Evolutionary conservation across 2,888 invertebrate species (phyloP), one percentile per base, ranked within the genome.

Genomic region (Cremastinae sp.): DNA sequence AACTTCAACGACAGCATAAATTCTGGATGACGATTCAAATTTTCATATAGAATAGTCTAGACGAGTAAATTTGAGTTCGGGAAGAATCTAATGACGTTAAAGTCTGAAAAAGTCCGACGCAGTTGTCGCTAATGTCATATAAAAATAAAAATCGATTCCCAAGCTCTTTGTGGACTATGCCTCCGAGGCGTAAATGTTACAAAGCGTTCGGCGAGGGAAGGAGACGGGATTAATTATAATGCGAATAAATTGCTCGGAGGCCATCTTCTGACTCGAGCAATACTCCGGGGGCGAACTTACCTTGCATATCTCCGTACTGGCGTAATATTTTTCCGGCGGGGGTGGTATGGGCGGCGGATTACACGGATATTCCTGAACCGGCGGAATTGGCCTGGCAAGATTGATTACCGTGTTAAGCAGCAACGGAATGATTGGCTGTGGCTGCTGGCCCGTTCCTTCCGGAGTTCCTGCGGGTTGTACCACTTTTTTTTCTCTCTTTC

Each of bases 241-340:
- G 45, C 47, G 74, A 77, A 77, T 77, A 77, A 77, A 77, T 77
- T 77, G 70, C 65, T 45, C 18, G 56, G 16, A 51, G 41, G 68
- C 41, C 54, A 22, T 61, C 43, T 22, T 34, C 61, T 53, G 47
- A 59, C 69, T 22, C 47, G 43, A 12, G 69, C 74, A 65, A 74
- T 77, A 70, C 74, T 77, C 69, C 16, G 64, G 56, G 2, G 7
- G 61, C 59, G 74, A 74, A 83, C 88, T 87, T 81, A 89, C 89
- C 89, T 88, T 88, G 78, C 87, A 86, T 83, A 94, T 93, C 90
- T 94, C 93, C 78, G 94, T 93, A 82, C 94, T 93, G 80, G 94
- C 94, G 90, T 94, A 94, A 90, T 94, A 94, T 89, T 93, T 92
- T 88, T 93, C 93, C 72, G 93, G 92, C 49, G 93, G 93, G 73